phyloP scores from a whole-genome alignment of 2,888 invertebrate species.

The Eulithis prunata region DNA sequence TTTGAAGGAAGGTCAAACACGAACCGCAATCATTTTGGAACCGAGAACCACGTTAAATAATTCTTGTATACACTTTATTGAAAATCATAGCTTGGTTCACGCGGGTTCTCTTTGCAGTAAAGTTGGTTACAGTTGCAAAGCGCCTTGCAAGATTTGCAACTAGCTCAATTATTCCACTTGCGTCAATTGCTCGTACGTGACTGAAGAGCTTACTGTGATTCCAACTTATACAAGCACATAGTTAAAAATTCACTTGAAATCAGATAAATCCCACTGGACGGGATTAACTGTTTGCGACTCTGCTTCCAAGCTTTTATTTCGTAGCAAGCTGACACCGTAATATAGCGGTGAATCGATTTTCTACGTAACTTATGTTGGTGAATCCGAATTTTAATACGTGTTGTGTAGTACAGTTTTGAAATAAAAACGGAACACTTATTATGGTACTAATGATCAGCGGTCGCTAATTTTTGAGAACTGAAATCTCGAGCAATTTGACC shows the following conservation, averaged over 20 bases:
- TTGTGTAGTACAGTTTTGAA: too few relatives aligned
- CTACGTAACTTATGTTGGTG: too few relatives aligned
- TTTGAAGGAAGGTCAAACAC: slow-evolving; percentile 20
- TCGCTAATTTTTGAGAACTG: background rate
- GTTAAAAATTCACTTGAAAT: slow-evolving; percentile 18
- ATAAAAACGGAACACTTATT: background rate
- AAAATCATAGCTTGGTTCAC: too few relatives aligned
- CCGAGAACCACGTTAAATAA: background rate
- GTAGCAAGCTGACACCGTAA: background rate
- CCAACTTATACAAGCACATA: slow-evolving; percentile 4
- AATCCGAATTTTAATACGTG: too few relatives aligned
- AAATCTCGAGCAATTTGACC: slow-evolving; percentile 21
- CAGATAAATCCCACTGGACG: slow-evolving; percentile 17
- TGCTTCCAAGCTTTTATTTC: slow-evolving; percentile 17
- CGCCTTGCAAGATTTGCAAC: background rate
- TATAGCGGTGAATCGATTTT: background rate
- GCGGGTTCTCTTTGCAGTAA: background rate
- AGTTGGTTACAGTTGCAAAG: background rate
- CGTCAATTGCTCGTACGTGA: slow-evolving; percentile 7
- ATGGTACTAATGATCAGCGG: background rate
- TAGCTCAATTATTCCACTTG: slow-evolving; percentile 12
- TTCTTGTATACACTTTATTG: too few relatives aligned
- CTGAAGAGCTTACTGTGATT: slow-evolving; percentile 12
- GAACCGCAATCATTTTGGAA: slow-evolving; percentile 9
- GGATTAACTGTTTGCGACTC: slow-evolving; percentile 26